A percentile compares a stretch with the other conserved stretches of the same genome.
Evolutionary conservation across 1,140 invertebrate genomes (phyloP).

Genomic region (Chymomyza costata): DNA sequence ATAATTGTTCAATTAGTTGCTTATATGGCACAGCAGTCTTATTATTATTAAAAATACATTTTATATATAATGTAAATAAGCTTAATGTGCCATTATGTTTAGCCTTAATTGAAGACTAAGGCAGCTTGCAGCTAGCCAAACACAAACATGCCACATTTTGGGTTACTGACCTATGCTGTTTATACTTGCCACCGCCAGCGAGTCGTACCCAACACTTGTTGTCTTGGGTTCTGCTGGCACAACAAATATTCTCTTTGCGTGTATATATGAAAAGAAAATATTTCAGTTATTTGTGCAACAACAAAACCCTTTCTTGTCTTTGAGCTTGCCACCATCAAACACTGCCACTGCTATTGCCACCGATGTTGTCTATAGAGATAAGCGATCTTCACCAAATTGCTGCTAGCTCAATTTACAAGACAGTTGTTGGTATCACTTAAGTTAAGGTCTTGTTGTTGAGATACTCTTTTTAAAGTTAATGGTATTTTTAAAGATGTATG

Average conservation of each 20-base stretch:
- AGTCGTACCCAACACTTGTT: too few relatives aligned
- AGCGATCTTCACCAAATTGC: constrained; percentile 52
- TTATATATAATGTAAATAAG: neutral
- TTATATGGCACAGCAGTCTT: constrained; percentile 21
- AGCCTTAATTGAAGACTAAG: neutral
- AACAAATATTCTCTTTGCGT: constrained; percentile 38
- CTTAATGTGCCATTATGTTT: neutral
- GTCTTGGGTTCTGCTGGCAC: too few relatives aligned
- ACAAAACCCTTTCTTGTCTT: too few relatives aligned
- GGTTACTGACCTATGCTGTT: constrained; percentile 38
- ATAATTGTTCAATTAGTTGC: constrained; percentile 60
- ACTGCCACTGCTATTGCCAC: constrained; percentile 2
- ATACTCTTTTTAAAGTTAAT: too few relatives aligned
- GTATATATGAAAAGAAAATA: constrained; percentile 41
- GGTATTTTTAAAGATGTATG: too few relatives aligned
- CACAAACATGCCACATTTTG: neutral
- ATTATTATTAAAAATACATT: neutral
- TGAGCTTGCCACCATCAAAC: neutral
- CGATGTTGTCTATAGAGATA: constrained; percentile 38
- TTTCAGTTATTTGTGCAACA: constrained; percentile 34
- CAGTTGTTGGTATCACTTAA: constrained; percentile 7
- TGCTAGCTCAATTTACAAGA: constrained; percentile 50
- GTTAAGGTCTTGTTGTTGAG: constrained; percentile 12
- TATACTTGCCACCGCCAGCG: neutral
- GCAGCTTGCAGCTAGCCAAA: neutral